A percentile compares a stretch with the other conserved stretches of the same genome.
Conservation (phyloP, 2,113 vertebrate genomes). For the Steatornis caripensis region DNA sequence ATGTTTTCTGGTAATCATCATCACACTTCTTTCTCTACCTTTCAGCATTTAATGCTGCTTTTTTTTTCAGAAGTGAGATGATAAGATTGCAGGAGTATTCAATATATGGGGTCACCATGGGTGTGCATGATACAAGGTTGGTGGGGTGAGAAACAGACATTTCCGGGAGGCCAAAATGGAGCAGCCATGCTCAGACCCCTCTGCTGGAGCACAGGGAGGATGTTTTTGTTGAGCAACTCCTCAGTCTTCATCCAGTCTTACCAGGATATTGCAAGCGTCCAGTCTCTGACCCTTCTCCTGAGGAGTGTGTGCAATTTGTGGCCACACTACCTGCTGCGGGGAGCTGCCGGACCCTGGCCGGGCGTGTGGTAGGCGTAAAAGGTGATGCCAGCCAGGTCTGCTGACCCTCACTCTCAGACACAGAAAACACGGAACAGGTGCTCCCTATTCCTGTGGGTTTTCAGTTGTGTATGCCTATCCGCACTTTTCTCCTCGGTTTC, state of each 20-base stretch:
- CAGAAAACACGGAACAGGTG: not conserved
- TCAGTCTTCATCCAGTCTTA: not conserved
- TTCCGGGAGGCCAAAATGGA: not conserved
- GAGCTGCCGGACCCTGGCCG: not conserved
- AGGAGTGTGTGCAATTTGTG: not conserved
- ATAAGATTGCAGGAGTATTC: not conserved
- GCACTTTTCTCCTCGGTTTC: not conserved
- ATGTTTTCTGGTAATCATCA: not conserved
- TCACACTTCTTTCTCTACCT: not conserved
- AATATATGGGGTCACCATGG: not conserved
- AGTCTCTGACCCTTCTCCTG: not conserved
- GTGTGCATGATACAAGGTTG: not conserved
- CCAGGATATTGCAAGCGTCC: not conserved
- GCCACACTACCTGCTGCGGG: not conserved
- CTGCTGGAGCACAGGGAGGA: not conserved
- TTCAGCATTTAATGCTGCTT: not conserved
- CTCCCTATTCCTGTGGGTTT: not conserved
- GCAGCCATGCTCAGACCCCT: not conserved
- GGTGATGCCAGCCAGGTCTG: not conserved
- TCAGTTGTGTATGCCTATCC: rapidly evolving
- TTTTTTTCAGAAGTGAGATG: not conserved
- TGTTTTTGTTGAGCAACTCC: not conserved
- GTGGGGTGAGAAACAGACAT: not conserved
- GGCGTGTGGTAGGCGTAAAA: not conserved
- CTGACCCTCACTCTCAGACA: not conserved